Conservation (phyloP, 30 jellyfish, hydroid and myxozoan genomes). For the Chrysaora quinquecirrha region DNA sequence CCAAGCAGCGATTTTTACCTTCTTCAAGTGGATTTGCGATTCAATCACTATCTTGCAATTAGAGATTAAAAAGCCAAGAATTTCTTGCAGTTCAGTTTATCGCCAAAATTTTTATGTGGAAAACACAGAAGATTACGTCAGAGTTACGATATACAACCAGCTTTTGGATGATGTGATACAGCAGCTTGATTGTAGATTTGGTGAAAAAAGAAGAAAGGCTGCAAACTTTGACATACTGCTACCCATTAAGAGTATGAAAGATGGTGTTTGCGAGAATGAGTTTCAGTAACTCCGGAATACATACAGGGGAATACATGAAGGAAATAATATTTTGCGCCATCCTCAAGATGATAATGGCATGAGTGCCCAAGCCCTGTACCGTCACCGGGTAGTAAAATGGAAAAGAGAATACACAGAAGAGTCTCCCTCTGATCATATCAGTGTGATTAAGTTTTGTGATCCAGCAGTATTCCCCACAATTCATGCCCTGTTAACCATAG, state of each 20-base stretch:
- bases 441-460: constrained; percentile 1
- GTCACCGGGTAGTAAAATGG: constrained; percentile 12
- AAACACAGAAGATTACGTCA: constrained; percentile 11
- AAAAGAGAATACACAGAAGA: constrained; percentile 4
- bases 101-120: not conserved
- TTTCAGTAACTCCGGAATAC: not conserved
- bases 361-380: constrained; percentile 9
- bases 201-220: not conserved
- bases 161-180: not conserved
- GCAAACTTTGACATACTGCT: constrained; percentile 16
- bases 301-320: not conserved
- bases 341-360: constrained; percentile 6
- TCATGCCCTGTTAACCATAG: constrained; percentile 16
- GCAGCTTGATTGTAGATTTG: not conserved
- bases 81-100: constrained; percentile 1
- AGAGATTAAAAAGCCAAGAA: constrained; percentile 1
- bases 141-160: constrained; percentile 4
- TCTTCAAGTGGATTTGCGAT: too few species aligned
- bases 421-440: constrained; percentile 6
- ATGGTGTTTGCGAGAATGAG: constrained; percentile 3
- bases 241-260: constrained; percentile 13
- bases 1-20: too few species aligned
- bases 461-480: too few species aligned
- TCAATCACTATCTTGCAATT: not conserved
- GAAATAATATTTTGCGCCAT: constrained; percentile 13